Percentiles rank a stretch among this genome's conserved stretches.
Conservation (phyloP, 2,888 invertebrate genomes). For the Galeruca laticollis region DNA sequence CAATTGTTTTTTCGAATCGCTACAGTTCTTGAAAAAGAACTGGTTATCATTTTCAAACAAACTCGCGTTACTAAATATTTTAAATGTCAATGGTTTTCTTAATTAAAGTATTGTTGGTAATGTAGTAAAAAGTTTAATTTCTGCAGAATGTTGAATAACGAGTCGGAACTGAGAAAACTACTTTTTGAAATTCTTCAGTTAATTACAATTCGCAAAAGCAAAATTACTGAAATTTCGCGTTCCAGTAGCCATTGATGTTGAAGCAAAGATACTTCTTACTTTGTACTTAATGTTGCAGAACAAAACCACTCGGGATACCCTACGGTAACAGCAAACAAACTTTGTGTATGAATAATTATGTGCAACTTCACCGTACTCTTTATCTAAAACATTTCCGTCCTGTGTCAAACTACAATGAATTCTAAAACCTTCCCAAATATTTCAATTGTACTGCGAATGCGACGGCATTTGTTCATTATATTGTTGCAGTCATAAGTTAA, state of each 20-base stretch:
- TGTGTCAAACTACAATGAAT: too few species aligned
- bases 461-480: too few species aligned
- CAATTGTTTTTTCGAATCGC: not conserved
- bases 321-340: not conserved
- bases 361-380: too few species aligned
- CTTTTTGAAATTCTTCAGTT: constrained; percentile 1
- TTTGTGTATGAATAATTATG: not conserved
- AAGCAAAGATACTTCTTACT: not conserved
- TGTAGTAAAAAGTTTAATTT: constrained; percentile 2
- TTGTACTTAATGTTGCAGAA: not conserved
- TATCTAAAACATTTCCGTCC: too few species aligned
- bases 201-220: not conserved
- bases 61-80: not conserved
- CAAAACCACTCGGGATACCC: not conserved
- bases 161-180: constrained; percentile 4
- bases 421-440: not conserved
- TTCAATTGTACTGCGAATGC: not conserved
- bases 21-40: too few species aligned
- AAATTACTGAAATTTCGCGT: not conserved
- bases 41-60: not conserved
- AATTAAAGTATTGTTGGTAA: not conserved
- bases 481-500: too few species aligned
- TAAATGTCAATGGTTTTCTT: not conserved
- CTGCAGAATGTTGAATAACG: not conserved
- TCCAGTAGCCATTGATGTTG: not conserved